phyloP scores from a whole-genome alignment of 2,113 vertebrate genomes.

The Pterocles orientalis region DNA sequence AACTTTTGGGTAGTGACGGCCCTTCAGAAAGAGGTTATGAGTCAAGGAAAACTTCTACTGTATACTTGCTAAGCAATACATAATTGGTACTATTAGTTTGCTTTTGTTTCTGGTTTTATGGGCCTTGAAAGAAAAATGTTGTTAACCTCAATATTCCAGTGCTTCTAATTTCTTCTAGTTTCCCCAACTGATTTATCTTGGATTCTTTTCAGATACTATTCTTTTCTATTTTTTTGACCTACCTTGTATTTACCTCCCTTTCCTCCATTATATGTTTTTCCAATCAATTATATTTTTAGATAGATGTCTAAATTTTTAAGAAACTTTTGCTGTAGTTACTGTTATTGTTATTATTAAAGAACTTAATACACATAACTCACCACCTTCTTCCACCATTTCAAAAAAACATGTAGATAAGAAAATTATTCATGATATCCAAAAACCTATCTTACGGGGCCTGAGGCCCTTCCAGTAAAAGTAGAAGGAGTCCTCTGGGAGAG shows the following conservation, averaged over 20 bases:
- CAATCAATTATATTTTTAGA: neutral
- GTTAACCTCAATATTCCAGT: neutral
- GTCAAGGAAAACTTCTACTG: neutral
- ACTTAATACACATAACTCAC: fast-evolving
- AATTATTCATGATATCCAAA: neutral
- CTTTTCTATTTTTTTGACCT: neutral
- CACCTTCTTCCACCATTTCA: neutral
- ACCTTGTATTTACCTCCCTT: neutral
- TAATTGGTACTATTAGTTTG: neutral
- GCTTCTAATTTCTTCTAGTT: neutral
- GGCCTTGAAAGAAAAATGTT: conserved; percentile 34
- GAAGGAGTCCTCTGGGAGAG: neutral
- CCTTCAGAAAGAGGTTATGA: conserved; percentile 18
- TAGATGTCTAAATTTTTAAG: neutral
- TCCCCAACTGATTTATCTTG: neutral
- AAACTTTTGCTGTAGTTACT: neutral
- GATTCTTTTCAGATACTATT: neutral
- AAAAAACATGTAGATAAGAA: neutral
- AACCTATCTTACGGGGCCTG: neutral
- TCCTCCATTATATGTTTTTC: neutral
- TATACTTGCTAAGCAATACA: neutral
- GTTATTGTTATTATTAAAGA: neutral
- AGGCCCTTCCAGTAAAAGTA: neutral
- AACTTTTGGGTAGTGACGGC: neutral
- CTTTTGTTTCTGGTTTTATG: neutral